phyloP scores from a whole-genome alignment of 2,888 invertebrate species.

The Hirtodrosophila alboralis region DNA sequence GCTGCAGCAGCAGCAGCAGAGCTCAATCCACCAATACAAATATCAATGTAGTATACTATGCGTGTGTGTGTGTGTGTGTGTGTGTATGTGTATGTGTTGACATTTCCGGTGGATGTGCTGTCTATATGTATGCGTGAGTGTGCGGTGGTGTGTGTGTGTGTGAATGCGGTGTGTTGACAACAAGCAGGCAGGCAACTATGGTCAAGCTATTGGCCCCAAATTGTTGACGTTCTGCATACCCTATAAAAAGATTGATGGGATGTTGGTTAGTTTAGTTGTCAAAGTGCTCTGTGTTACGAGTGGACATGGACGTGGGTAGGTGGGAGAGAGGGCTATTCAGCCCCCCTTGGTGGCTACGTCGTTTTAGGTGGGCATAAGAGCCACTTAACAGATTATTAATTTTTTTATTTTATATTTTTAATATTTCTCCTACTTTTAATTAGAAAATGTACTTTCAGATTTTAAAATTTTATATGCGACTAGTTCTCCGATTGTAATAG shows the following conservation, averaged over 20 bases:
- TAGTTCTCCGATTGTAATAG: too few relatives aligned
- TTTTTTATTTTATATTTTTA: too few relatives aligned
- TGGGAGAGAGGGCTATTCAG: too few relatives aligned
- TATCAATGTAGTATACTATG: conserved; percentile 7
- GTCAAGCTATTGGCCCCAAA: conserved; percentile 58
- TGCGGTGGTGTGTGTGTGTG: conserved; percentile 40
- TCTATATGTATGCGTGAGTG: conserved; percentile 8
- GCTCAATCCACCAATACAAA: conserved; percentile 31
- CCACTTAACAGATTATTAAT: too few relatives aligned
- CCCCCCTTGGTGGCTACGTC: too few relatives aligned
- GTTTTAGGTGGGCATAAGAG: too few relatives aligned
- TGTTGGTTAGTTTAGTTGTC: not conserved
- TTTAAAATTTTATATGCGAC: too few relatives aligned
- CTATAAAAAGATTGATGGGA: conserved; percentile 1
- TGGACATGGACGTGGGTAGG: too few relatives aligned
- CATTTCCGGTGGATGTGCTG: conserved; percentile 52
- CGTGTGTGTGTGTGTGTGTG: not conserved
- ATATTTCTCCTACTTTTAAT: too few relatives aligned
- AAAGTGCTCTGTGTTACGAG: too few relatives aligned
- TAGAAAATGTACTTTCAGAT: too few relatives aligned
- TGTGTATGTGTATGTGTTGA: conserved; percentile 38
- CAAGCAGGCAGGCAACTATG: conserved; percentile 52
- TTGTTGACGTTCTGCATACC: conserved; percentile 52
- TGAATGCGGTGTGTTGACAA: conserved; percentile 55
- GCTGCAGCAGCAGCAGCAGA: conserved; percentile 21